These are phyloP conservation scores for Hippocampus abdominalis DNA, from an alignment of 2,113 vertebrate species.

Conservation along the genomic window DNA sequence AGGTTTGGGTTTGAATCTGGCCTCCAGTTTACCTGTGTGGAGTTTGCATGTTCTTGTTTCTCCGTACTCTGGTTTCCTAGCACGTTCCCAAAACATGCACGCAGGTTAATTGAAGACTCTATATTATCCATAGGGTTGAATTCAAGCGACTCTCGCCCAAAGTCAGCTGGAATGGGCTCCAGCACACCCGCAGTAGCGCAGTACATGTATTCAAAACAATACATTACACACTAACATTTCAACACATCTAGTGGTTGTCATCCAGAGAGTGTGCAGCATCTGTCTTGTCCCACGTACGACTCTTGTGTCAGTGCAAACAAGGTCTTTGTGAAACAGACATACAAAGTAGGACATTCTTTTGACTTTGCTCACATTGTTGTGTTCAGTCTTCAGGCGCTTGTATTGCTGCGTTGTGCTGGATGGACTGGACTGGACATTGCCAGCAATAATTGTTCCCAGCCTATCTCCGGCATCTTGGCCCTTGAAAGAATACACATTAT, in stretches of 20 bases:
- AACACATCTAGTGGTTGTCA: not conserved
- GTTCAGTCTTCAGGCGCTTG: conserved; percentile 9
- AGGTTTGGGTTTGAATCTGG: too few relatives aligned
- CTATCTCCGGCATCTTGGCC: conserved; percentile 22
- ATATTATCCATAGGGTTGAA: too few relatives aligned
- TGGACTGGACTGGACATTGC: conserved; percentile 10
- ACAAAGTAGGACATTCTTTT: conserved; percentile 48
- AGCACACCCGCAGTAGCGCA: too few relatives aligned
- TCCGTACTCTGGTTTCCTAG: too few relatives aligned
- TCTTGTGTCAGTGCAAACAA: conserved; percentile 18
- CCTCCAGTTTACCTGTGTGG: too few relatives aligned
- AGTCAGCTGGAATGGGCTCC: too few relatives aligned
- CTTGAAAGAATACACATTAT: conserved; percentile 32
- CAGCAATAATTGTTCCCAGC: conserved; percentile 54
- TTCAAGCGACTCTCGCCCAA: too few relatives aligned
- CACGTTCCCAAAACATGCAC: too few relatives aligned
- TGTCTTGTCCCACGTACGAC: conserved; percentile 14
- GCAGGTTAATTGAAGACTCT: too few relatives aligned
- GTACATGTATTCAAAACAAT: not conserved
- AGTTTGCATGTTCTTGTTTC: too few relatives aligned
- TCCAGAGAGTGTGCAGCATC: conserved; percentile 5
- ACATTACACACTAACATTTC: not conserved
- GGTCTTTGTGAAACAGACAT: conserved; percentile 44
- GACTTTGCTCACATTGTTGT: conserved; percentile 17
- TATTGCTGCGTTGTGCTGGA: conserved; percentile 45